These are phyloP conservation scores for Tipula confusa DNA, from an alignment of 2,888 invertebrate species.

Conservation along the genomic window DNA sequence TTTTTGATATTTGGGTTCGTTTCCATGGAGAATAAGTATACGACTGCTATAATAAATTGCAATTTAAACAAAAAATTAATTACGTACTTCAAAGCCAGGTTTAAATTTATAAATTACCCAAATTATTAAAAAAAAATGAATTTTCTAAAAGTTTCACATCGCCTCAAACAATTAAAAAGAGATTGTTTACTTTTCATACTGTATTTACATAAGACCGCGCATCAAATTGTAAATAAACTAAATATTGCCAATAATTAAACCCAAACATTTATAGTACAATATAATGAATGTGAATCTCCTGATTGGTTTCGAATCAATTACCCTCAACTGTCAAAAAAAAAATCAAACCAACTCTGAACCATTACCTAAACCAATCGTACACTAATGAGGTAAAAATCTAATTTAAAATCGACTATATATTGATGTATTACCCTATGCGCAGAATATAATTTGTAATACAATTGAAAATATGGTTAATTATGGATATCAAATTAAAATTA, in stretches of 20 bases:
- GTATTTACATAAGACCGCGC: neutral
- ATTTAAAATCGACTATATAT: neutral
- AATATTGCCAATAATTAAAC: neutral
- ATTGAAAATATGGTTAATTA: neutral
- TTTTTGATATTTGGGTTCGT: too few species aligned
- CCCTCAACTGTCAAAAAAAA: neutral
- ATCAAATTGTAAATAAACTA: neutral
- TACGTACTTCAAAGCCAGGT: too few species aligned
- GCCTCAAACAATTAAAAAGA: too few species aligned
- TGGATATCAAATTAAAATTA: neutral
- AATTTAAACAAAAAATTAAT: too few species aligned
- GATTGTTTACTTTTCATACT: neutral
- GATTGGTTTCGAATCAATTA: conserved; percentile 6
- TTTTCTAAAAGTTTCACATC: too few species aligned
- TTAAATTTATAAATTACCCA: too few species aligned
- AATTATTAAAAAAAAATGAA: too few species aligned
- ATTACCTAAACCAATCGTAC: neutral
- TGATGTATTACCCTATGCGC: neutral
- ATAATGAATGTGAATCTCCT: neutral
- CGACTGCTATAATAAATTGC: too few species aligned
- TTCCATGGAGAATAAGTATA: too few species aligned
- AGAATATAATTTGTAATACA: neutral
- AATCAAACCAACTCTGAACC: neutral
- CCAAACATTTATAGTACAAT: too few species aligned
- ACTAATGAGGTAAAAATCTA: conserved; percentile 12